Conservation (phyloP, 2,797 vertebrate species). For the Coluber constrictor region DNA sequence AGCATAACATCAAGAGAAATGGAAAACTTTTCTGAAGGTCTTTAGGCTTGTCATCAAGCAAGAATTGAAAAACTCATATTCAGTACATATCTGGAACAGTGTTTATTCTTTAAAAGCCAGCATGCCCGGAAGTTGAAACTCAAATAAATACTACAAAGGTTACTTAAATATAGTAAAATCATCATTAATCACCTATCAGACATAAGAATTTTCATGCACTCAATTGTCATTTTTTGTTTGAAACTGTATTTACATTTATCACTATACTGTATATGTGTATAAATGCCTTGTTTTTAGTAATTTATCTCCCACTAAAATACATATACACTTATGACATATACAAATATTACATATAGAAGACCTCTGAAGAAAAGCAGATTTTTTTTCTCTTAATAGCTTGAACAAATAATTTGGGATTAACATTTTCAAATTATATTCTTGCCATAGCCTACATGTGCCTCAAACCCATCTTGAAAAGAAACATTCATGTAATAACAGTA, state of each 20-base stretch:
- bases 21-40: neutral
- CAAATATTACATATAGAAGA: neutral
- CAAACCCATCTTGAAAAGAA: neutral
- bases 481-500: neutral
- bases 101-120: neutral
- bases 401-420: slow-evolving; percentile 39
- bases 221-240: neutral
- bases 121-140: neutral
- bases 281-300: neutral
- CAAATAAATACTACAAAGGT: neutral
- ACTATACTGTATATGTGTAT: neutral
- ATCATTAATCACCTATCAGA: slow-evolving; percentile 33
- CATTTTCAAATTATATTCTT: slow-evolving; percentile 29
- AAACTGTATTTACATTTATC: slow-evolving; percentile 1
- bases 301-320: neutral
- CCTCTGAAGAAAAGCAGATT: slow-evolving; percentile 11
- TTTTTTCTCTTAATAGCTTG: slow-evolving; percentile 45
- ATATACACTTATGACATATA: neutral
- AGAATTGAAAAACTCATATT: neutral
- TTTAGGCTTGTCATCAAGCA: neutral
- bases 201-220: slow-evolving; percentile 12
- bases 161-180: neutral
- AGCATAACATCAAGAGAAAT: neutral
- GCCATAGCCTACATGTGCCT: neutral
- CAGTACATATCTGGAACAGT: neutral